Percentiles rank a stretch among this genome's conserved stretches.
phyloP scores from a whole-genome alignment of 1,140 invertebrate genomes.

The Ceratoteleas bidentatus region DNA sequence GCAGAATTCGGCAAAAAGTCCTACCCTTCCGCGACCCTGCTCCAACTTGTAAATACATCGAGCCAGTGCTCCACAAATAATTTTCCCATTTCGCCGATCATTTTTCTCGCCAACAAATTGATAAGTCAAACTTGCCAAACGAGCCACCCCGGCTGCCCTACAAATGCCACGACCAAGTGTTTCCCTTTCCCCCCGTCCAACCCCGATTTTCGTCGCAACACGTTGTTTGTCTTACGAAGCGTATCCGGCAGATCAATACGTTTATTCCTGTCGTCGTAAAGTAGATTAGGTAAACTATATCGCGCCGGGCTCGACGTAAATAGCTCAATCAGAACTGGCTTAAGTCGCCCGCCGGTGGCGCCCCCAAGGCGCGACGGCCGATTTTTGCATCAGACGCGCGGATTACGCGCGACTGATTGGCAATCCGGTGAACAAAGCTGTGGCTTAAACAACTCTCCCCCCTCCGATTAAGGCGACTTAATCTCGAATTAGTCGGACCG shows the following conservation, averaged over 20 bases:
- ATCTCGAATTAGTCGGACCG: conserved; percentile 46
- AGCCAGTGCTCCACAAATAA: too few relatives aligned
- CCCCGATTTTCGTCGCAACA: conserved; percentile 35
- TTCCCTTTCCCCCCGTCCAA: too few relatives aligned
- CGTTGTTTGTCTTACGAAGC: conserved; percentile 44
- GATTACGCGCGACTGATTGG: conserved; percentile 67
- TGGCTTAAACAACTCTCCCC: conserved; percentile 18
- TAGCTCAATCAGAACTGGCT: conserved; percentile 72
- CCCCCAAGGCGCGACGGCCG: conserved; percentile 18
- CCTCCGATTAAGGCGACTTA: conserved; percentile 61
- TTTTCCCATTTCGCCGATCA: too few relatives aligned
- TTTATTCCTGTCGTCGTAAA: conserved; percentile 56
- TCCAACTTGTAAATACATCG: too few relatives aligned
- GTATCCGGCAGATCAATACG: conserved; percentile 58
- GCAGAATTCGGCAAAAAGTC: too few relatives aligned
- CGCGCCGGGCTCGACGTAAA: conserved; percentile 67
- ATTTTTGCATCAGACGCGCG: conserved; percentile 40
- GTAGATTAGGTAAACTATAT: conserved; percentile 63
- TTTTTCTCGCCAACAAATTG: too few relatives aligned
- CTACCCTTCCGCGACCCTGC: too few relatives aligned
- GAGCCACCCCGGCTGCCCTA: too few relatives aligned
- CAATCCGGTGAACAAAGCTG: conserved; percentile 68
- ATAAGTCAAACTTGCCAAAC: too few relatives aligned
- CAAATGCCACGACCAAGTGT: too few relatives aligned
- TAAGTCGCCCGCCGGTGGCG: conserved; percentile 63